Conservation (phyloP, 2,888 invertebrate genomes). For the Drosophila prolongata region DNA sequence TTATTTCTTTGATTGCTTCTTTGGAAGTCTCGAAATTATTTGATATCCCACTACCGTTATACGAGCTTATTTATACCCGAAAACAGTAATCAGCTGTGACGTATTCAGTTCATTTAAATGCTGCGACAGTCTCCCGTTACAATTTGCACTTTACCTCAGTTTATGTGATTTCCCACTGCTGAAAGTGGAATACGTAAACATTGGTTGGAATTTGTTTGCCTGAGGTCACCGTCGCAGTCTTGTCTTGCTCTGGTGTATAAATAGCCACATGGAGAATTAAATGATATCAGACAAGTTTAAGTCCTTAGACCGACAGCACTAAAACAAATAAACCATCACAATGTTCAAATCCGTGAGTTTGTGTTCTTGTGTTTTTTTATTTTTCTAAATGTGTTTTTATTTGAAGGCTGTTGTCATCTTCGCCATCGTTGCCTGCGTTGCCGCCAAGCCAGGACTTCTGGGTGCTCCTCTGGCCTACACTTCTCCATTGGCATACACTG, state of each 20-base stretch:
- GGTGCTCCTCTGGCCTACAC: conserved; percentile 49
- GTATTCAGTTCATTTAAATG: conserved; percentile 27
- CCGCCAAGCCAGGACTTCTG: conserved; percentile 65
- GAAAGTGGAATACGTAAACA: conserved; percentile 4
- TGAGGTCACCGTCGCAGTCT: conserved; percentile 40
- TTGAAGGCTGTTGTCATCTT: conserved; percentile 56
- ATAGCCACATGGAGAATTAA: conserved; percentile 32
- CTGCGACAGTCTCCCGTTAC: conserved; percentile 2
- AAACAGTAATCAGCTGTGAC: conserved; percentile 5
- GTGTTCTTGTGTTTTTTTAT: no score
- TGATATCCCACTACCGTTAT: conserved; percentile 23
- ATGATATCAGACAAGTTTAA: conserved; percentile 50
- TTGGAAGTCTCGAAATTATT: conserved; percentile 21
- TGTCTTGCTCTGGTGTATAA: conserved; percentile 42
- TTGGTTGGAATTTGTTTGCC: neutral
- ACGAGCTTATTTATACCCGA: conserved; percentile 45
- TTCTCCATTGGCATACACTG: conserved; percentile 14
- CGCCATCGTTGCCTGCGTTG: conserved; percentile 62
- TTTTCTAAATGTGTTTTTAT: neutral
- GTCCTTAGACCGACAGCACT: conserved; percentile 20
- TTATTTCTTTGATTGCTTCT: conserved; percentile 23
- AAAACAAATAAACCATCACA: conserved; percentile 42
- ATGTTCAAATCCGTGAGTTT: conserved; percentile 4
- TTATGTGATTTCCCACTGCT: conserved; percentile 14
- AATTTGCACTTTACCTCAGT: conserved; percentile 5